Evolutionary conservation across 2,797 vertebrate genomes (phyloP), one percentile per base, ranked within the genome.

Genomic region (Centropyge bicolor): DNA sequence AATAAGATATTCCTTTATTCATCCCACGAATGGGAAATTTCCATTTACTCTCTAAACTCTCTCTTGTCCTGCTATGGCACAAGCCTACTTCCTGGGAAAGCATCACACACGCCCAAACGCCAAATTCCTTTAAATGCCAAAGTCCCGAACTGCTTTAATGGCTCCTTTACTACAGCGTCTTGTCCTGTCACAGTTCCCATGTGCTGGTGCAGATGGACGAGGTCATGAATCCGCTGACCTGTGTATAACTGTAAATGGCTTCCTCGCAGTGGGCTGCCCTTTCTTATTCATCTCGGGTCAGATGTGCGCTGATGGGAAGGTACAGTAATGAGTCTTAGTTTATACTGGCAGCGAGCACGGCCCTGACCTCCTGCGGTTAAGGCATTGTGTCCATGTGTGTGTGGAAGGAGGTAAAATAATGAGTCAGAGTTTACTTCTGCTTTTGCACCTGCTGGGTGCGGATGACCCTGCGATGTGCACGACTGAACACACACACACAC

Each of bases 241-340:
- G 78, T 74, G 24, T 24, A 14, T 1, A 61, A 83, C 82, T 67
- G 61, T 63, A 71, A 71, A 80, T 64, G 57, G 27, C 63, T 74
- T 85, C 70, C 77, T 78, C 27, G 19, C 67, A 52, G 49, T 22
- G 55, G 78, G 20, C 46, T 11, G 35, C 43, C 76, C 67, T 80
- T 71, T 78, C 35, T 66, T 52, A 84, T 88, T 74, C 79, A 69
- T 73, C 31, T 83, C 76, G 35, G 3, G 36, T 90, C 81, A 78
- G 27, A 76, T 80, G 77, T 87, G 78, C 31, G 71, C 64, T 88
- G 88, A 89, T 85, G 64, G 54, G 63, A 86, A 70, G 63, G 52
- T 75, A 77, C 80, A 78, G 75, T 90, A 91, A 92, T 89, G 79
- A 84, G 79, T 61, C 63, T 65, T 43, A 40, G 81, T 82, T 78